Evolutionary conservation across 2,888 invertebrate species (phyloP).

Genomic region (Campoletis raptor): DNA sequence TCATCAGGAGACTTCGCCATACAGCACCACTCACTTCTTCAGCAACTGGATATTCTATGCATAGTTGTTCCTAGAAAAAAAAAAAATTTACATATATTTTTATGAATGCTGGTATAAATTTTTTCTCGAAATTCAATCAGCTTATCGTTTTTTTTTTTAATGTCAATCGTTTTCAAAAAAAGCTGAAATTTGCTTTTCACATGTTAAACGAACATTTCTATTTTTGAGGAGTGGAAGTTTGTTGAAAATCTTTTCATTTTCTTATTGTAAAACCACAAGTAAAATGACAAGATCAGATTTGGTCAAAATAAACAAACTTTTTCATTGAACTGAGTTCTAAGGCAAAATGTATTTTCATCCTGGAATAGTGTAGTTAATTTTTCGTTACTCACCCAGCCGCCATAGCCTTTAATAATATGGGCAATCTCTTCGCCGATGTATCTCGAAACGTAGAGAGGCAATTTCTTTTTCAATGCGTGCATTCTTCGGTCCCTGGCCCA

Average conservation of each 20-base stretch:
- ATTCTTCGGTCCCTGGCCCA: slow-evolving; percentile 83
- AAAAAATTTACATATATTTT: not conserved
- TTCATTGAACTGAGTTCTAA: not conserved
- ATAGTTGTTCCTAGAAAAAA: slow-evolving; percentile 81
- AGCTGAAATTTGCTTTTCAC: too few relatives aligned
- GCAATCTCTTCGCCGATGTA: slow-evolving; percentile 84
- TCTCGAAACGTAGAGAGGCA: slow-evolving; percentile 83
- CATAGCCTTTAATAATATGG: slow-evolving; percentile 84
- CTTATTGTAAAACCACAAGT: too few relatives aligned
- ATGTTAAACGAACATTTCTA: too few relatives aligned
- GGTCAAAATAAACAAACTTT: not conserved
- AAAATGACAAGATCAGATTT: not conserved
- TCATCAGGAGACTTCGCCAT: slow-evolving; percentile 83
- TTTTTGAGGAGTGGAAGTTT: too few relatives aligned
- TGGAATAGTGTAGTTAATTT: not conserved
- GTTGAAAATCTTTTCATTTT: too few relatives aligned
- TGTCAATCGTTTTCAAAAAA: too few relatives aligned
- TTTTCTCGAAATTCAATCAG: too few relatives aligned
- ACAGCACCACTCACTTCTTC: slow-evolving; percentile 83
- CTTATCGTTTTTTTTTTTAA: too few relatives aligned
- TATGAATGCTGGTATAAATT: not conserved
- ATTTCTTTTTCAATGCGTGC: slow-evolving; percentile 81
- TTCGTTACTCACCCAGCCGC: slow-evolving; percentile 84
- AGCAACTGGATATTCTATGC: slow-evolving; percentile 83
- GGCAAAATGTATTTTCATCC: not conserved